Conservation (phyloP, 2,797 vertebrate species). For the Pantherophis alleghaniensis region DNA sequence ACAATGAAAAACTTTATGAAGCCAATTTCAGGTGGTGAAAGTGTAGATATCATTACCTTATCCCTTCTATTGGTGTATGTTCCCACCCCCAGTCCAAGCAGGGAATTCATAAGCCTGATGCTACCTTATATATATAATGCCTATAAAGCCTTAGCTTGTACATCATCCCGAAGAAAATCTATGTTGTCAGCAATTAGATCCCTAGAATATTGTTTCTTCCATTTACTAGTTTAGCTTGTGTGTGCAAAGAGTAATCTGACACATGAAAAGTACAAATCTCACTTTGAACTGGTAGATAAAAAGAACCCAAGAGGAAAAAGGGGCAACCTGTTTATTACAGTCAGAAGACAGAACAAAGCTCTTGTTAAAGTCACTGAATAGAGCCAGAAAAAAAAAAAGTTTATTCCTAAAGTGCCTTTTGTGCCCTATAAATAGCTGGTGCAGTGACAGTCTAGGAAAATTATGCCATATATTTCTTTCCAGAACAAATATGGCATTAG, state of each 20-base stretch:
- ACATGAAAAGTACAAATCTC: conserved; percentile 46
- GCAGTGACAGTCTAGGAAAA: background rate
- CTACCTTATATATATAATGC: background rate
- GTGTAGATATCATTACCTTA: background rate
- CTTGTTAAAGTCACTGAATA: background rate
- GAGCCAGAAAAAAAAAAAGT: background rate
- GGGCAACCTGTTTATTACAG: conserved; percentile 36
- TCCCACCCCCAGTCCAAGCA: background rate
- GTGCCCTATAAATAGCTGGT: conserved; percentile 11
- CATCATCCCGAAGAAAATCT: background rate
- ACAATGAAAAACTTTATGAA: background rate
- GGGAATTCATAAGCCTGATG: background rate
- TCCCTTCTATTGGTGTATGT: background rate
- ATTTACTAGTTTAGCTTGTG: conserved; percentile 55
- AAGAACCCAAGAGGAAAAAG: conserved; percentile 28
- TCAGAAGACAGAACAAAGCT: conserved; percentile 30
- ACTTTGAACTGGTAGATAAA: conserved; percentile 43
- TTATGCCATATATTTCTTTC: conserved; percentile 1
- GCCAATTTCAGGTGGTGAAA: background rate
- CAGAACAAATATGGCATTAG: background rate
- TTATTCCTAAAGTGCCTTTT: conserved; percentile 26
- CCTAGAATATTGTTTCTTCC: conserved; percentile 47
- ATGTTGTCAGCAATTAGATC: conserved; percentile 13
- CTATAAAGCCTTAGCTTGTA: background rate
- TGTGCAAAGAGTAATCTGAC: conserved; percentile 39